Conservation (phyloP, 2,888 invertebrate genomes). For the Cephus sareptanus region DNA sequence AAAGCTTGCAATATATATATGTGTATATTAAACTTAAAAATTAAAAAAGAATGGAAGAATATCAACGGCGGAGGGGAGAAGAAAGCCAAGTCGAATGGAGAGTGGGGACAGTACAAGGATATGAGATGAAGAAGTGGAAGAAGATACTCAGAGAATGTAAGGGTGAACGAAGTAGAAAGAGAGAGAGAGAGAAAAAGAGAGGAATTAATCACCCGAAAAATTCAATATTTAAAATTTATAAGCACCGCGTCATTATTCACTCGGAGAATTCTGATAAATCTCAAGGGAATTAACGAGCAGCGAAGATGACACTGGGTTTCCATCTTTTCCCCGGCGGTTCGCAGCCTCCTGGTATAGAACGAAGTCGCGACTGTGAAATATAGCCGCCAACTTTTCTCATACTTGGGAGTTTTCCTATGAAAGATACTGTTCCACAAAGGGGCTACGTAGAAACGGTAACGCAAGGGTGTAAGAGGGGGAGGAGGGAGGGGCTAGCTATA, state of each 20-base stretch:
- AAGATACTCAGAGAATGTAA: not conserved
- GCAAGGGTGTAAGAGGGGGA: constrained; percentile 1
- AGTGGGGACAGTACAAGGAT: not conserved
- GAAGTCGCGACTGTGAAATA: constrained; percentile 51
- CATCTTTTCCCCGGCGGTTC: constrained; percentile 35
- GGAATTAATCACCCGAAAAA: constrained; percentile 33
- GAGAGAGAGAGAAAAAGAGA: not conserved
- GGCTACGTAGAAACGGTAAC: constrained; percentile 17
- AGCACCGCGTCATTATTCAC: constrained; percentile 55
- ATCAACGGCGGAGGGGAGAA: not conserved
- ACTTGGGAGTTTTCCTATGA: constrained; percentile 50
- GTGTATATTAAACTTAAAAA: not conserved
- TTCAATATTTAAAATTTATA: constrained; percentile 56
- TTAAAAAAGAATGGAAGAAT: not conserved
- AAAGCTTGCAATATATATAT: not conserved
- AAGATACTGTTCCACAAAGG: constrained; percentile 15
- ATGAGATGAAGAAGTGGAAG: not conserved
- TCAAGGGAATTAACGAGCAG: constrained; percentile 60
- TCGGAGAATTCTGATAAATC: constrained; percentile 56
- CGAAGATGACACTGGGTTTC: constrained; percentile 59
- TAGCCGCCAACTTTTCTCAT: constrained; percentile 61
- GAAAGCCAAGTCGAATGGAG: not conserved
- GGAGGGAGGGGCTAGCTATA: constrained; percentile 24
- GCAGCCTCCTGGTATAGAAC: not conserved
- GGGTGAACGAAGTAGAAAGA: not conserved